Conservation (phyloP, 2,113 vertebrate species). For the Aspiorhynchus laticeps region DNA sequence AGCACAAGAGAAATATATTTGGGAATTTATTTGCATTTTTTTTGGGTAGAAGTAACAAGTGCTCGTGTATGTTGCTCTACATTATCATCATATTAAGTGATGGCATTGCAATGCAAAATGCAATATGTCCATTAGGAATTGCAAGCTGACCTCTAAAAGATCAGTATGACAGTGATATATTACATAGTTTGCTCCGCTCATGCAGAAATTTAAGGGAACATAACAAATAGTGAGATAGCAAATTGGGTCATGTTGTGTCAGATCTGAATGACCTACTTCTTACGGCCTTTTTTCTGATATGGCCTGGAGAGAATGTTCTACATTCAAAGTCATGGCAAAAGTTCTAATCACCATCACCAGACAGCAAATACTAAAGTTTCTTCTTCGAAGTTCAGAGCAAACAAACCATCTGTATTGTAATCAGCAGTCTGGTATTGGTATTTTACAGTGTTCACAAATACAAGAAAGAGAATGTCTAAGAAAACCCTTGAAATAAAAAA, state of each 20-base stretch:
- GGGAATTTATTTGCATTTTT: neutral
- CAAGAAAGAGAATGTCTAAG: neutral
- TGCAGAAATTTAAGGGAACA: conserved; percentile 18
- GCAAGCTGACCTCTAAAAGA: conserved; percentile 16
- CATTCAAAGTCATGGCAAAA: conserved; percentile 25
- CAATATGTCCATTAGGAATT: conserved; percentile 23
- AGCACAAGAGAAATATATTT: neutral
- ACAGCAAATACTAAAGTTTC: neutral
- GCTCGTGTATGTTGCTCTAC: neutral
- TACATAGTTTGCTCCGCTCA: conserved; percentile 12
- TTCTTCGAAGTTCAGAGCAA: conserved; percentile 1
- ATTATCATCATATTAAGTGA: conserved; percentile 1
- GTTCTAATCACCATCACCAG: conserved; percentile 26
- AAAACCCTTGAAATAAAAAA: neutral
- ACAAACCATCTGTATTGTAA: neutral
- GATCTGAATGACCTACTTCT: conserved; percentile 50
- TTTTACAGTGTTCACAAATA: neutral
- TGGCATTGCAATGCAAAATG: conserved; percentile 4
- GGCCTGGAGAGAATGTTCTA: conserved; percentile 45
- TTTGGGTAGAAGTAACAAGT: neutral
- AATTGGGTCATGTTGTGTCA: conserved; percentile 47
- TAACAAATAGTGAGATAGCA: conserved; percentile 33
- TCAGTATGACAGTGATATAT: conserved; percentile 29
- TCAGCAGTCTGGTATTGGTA: neutral
- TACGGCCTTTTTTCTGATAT: conserved; percentile 40